Conservation (phyloP, 2,888 invertebrate genomes). For the Agapetus fuscipes region DNA sequence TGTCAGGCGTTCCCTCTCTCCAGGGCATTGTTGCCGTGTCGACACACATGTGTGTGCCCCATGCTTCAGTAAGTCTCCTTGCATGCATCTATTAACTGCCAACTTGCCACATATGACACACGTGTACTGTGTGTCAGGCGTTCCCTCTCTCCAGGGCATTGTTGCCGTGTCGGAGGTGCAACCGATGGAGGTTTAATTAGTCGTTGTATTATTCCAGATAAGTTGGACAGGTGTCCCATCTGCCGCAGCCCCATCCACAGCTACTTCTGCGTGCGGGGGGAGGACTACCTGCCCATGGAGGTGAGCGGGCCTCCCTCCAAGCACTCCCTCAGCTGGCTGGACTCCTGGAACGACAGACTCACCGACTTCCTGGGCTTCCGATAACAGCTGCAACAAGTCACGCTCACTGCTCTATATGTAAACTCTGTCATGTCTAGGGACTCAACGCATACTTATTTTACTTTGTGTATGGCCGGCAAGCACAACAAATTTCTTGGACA, state of each 20-base stretch:
- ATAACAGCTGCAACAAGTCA: too few species aligned
- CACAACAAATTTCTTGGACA: too few species aligned
- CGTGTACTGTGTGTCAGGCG: constrained; percentile 77
- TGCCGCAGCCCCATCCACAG: constrained; percentile 74
- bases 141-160: constrained; percentile 69
- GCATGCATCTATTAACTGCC: too few species aligned
- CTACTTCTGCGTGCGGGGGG: constrained; percentile 74
- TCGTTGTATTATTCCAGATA: constrained; percentile 45
- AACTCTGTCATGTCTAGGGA: too few species aligned
- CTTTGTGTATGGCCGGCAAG: too few species aligned
- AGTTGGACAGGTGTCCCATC: constrained; percentile 78
- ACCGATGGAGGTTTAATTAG: too few species aligned
- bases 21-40: constrained; percentile 72
- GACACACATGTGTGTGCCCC: constrained; percentile 81
- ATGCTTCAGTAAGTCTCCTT: constrained; percentile 62
- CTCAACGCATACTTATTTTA: too few species aligned
- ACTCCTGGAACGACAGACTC: constrained; percentile 60
- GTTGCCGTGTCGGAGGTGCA: constrained; percentile 72
- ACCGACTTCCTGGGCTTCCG: constrained; percentile 64
- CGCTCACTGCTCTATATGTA: too few species aligned
- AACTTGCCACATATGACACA: too few species aligned
- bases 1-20: constrained; percentile 72
- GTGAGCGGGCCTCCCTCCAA: constrained; percentile 33
- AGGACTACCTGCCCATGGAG: constrained; percentile 58
- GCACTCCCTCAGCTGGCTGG: constrained; percentile 37